These are phyloP conservation scores for Pachliopta kotzebuea DNA, from an alignment of 2,888 invertebrate species.

Conservation along the genomic window DNA sequence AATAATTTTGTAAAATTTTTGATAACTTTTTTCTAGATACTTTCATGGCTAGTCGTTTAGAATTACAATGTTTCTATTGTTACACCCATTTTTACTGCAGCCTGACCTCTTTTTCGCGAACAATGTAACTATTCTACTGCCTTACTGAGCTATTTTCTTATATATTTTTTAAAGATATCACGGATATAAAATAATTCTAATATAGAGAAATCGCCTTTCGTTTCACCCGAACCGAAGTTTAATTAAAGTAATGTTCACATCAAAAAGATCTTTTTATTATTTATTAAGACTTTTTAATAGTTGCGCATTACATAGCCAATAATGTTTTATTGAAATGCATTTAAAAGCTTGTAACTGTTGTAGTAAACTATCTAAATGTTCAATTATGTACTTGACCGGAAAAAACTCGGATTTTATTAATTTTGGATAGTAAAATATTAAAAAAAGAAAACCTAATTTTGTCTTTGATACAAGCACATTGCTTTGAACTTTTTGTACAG, in stretches of 20 bases:
- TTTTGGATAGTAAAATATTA: neutral
- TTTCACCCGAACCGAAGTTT: neutral
- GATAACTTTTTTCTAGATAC: neutral
- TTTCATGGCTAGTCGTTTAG: neutral
- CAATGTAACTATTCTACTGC: constrained; percentile 17
- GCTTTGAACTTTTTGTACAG: too few species aligned
- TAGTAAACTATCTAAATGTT: neutral
- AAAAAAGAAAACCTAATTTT: neutral
- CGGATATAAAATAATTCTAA: neutral
- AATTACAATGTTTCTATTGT: constrained; percentile 6
- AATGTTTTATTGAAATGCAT: constrained; percentile 1
- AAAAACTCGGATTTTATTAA: neutral
- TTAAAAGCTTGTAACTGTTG: neutral
- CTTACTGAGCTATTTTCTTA: constrained; percentile 6
- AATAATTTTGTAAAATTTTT: neutral
- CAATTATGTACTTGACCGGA: neutral
- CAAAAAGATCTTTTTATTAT: too few species aligned
- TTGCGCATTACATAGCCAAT: too few species aligned
- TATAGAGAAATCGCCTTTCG: neutral
- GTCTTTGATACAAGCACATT: too few species aligned
- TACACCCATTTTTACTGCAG: constrained; percentile 10
- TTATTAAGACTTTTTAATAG: too few species aligned
- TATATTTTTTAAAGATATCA: neutral
- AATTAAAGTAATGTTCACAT: neutral
- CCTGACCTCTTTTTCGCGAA: constrained; percentile 21